Conservation (phyloP, 2,797 vertebrate genomes). For the Sebastes taczanowskii region DNA sequence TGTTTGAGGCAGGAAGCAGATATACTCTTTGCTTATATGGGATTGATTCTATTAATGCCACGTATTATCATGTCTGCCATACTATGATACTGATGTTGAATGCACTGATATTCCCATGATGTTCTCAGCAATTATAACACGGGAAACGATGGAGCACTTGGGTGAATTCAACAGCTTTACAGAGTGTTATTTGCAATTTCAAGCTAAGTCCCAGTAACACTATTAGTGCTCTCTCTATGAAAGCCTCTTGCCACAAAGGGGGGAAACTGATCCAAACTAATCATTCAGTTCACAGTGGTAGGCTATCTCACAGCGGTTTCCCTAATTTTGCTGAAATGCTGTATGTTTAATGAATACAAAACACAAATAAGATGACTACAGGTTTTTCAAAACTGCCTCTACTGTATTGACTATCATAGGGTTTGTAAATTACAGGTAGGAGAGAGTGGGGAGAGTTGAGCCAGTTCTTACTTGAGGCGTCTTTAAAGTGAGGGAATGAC, state of each 20-base stretch:
- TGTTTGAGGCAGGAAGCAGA: slow-evolving; percentile 9
- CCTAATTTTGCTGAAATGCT: background rate
- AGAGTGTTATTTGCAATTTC: background rate
- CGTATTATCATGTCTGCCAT: background rate
- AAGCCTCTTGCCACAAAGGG: slow-evolving; percentile 33
- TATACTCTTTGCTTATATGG: background rate
- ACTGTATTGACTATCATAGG: background rate
- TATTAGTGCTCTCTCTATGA: slow-evolving; percentile 19
- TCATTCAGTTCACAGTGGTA: background rate
- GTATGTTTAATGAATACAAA: background rate
- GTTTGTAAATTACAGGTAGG: background rate
- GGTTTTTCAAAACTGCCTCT: background rate
- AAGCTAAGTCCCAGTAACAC: slow-evolving; percentile 27
- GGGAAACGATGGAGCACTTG: slow-evolving; percentile 3
- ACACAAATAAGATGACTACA: background rate
- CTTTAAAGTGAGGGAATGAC: too few relatives aligned
- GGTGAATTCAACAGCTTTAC: slow-evolving; percentile 6
- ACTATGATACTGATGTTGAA: background rate
- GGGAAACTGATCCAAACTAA: slow-evolving; percentile 15
- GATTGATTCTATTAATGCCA: background rate
- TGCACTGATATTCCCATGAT: background rate
- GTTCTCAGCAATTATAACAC: slow-evolving; percentile 4
- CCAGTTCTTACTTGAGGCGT: too few relatives aligned
- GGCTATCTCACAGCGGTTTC: background rate
- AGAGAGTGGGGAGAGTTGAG: too few relatives aligned